These are phyloP conservation scores for Dasyprocta punctata DNA, from an alignment of 2,113 vertebrate species.

Conservation along the genomic window DNA sequence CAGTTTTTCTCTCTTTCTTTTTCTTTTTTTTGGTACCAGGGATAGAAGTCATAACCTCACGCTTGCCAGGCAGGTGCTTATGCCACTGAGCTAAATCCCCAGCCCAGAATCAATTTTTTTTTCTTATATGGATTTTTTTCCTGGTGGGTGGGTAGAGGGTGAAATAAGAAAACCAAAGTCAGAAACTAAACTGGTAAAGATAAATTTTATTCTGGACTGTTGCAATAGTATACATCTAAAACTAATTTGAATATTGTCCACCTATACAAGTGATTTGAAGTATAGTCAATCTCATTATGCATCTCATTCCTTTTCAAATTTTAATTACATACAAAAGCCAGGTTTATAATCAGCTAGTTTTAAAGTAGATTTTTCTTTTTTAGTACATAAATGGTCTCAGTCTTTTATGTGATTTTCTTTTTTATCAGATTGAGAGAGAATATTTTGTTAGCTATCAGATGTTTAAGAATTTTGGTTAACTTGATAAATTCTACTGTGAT, in stretches of 20 bases:
- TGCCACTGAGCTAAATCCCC: too few relatives aligned
- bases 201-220: not conserved
- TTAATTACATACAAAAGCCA: slow-evolving; percentile 19
- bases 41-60: too few relatives aligned
- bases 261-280: not conserved
- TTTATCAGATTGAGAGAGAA: not conserved
- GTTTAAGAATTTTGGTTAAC: slow-evolving; percentile 12
- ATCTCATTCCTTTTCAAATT: not conserved
- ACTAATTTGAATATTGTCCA: not conserved
- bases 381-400: not conserved
- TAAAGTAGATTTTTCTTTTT: slow-evolving; percentile 40
- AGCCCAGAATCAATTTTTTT: slow-evolving; percentile 5
- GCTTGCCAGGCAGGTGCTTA: too few relatives aligned
- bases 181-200: not conserved
- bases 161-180: not conserved
- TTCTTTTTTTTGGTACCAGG: too few relatives aligned
- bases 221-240: not conserved
- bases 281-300: slow-evolving; percentile 11
- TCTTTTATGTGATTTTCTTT: not conserved
- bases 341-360: not conserved
- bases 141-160: not conserved
- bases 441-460: slow-evolving; percentile 15
- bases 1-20: too few relatives aligned
- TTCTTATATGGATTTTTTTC: not conserved
- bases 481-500: slow-evolving; percentile 11